phyloP scores from a whole-genome alignment of 2,888 invertebrate genomes.

The Athalia circularis region DNA sequence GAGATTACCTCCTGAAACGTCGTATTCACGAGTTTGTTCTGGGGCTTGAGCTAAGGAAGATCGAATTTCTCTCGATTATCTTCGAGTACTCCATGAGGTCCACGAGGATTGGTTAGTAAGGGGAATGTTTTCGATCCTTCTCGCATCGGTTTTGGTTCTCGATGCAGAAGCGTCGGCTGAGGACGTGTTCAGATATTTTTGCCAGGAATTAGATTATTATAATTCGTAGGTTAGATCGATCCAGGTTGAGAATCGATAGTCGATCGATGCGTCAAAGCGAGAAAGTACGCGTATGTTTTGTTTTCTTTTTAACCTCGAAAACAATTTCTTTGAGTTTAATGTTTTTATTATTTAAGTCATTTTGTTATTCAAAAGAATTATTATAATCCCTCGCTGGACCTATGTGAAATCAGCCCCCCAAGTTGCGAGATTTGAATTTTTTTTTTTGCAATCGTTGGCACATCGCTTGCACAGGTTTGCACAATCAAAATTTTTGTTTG shows the following conservation, averaged over 20 bases:
- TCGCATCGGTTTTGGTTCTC: constrained; percentile 1
- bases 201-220: not conserved
- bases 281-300: not conserved
- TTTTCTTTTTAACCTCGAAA: too few species aligned
- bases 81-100: not conserved
- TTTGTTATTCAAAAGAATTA: too few species aligned
- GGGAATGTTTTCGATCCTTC: not conserved
- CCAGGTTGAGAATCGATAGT: not conserved
- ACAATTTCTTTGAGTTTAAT: too few species aligned
- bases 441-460: too few species aligned
- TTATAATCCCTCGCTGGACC: too few species aligned
- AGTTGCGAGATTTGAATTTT: too few species aligned
- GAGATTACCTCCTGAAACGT: not conserved
- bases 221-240: not conserved
- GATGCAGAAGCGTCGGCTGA: not conserved
- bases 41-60: not conserved
- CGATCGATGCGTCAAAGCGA: not conserved
- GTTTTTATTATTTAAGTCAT: too few species aligned
- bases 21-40: not conserved
- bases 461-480: too few species aligned
- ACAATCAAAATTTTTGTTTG: too few species aligned
- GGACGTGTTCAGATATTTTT: not conserved
- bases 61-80: not conserved
- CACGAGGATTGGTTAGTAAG: constrained; percentile 16
- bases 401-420: too few species aligned